Base-by-base conservation (phyloP, 1,140 invertebrate species). In the Trachymyrmex septentrionalis region DNA sequence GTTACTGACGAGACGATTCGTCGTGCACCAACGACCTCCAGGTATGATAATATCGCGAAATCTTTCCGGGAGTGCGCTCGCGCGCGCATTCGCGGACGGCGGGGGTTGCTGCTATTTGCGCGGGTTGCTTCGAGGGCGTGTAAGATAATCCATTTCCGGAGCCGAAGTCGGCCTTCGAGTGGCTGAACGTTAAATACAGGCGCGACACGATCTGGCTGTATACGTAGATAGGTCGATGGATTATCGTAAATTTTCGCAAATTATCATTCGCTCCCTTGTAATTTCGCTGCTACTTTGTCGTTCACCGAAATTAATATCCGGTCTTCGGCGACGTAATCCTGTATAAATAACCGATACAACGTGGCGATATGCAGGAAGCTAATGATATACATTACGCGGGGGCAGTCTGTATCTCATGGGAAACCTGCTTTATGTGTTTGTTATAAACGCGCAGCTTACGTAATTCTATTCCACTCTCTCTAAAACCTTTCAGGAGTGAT, bases 1-100 rank as follows among this genome's bases (percentile, higher is more conserved):
- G 57, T 24, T 85, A 44, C 81, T 85, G 81, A 85, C 81, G 81
- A 85, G 81, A 85, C 81, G 81, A 85, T 85, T 85, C 81, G 81
- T 85, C 71, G 71, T 66, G 73, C 82, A 85, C 82, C 82, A 85
- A 85, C 73, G 73, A 85, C 71, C 81, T 14, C 73, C 59, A 85
- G 73, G 81, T 66, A 78, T 85, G 82, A 85, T 78, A 85, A 85
- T 78, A 78, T 85, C 82, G 73, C 73, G 82, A 77, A 38, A 85
- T 85, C 73, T 66, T 66, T 27, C 53, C 82, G 71, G 59, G 71
- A 78, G 48, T 59, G 73, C 48, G 30, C 55, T 61, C 81, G 81
- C 44, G 72, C 69, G 12, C 71, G 57, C 44, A 72, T 38, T 53
- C 61, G 72, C 81, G 69, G n/a, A 38, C 69, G 21, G 34, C 27